Evolutionary conservation across 2,113 vertebrate genomes (phyloP).

Genomic region (Athene noctua): DNA sequence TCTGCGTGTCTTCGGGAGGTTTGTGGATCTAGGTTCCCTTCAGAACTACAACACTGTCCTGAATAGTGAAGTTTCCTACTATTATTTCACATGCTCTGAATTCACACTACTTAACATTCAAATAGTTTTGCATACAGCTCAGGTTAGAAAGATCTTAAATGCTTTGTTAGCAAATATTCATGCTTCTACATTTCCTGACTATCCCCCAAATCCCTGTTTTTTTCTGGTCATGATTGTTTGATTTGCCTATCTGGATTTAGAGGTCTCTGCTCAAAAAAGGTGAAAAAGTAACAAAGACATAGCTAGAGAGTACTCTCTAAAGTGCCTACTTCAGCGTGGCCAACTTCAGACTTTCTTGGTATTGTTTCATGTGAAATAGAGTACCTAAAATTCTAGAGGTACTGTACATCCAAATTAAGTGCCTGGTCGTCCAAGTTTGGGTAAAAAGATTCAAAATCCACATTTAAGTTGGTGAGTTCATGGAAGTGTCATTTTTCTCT

Average conservation of each 20-base stretch:
- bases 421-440: not conserved
- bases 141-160: not conserved
- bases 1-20: not conserved
- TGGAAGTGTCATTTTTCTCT: not conserved
- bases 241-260: not conserved
- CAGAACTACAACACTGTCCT: not conserved
- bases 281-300: not conserved
- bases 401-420: not conserved
- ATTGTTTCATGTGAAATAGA: not conserved
- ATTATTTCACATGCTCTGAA: not conserved
- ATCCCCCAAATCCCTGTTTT: not conserved
- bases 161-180: not conserved
- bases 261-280: not conserved
- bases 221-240: not conserved
- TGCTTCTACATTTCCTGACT: not conserved
- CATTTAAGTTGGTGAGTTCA: not conserved
- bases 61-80: not conserved
- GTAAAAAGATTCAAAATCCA: not conserved
- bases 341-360: not conserved
- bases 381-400: not conserved
- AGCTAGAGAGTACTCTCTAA: not conserved
- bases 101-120: not conserved
- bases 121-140: not conserved
- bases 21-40: not conserved
- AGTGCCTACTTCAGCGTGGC: not conserved